Evolutionary conservation across 2,888 invertebrate genomes (phyloP).

Genomic region (Stictocephala bisonia): DNA sequence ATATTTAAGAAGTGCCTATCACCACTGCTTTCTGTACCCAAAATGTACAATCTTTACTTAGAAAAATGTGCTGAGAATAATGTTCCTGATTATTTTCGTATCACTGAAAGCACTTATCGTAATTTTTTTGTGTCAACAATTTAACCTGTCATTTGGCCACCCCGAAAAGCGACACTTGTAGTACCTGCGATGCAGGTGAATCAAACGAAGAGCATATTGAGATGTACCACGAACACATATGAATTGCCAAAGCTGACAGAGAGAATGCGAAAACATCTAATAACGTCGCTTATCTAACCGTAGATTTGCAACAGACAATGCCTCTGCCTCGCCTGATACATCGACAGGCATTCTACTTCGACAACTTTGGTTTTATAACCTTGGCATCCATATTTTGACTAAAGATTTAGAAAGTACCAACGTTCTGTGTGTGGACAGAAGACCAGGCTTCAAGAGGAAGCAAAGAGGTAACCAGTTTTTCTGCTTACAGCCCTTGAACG

Average conservation of each 20-base stretch:
- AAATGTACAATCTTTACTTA: constrained; percentile 24
- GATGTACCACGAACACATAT: constrained; percentile 39
- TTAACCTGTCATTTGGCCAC: constrained; percentile 49
- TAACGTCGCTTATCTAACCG: constrained; percentile 14
- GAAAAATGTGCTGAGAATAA: constrained; percentile 1
- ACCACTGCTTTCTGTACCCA: constrained; percentile 4
- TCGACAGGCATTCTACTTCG: constrained; percentile 52
- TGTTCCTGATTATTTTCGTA: neutral
- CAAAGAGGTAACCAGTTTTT: constrained; percentile 47
- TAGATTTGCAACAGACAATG: constrained; percentile 41
- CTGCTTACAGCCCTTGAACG: constrained; percentile 44
- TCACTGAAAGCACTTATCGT: neutral
- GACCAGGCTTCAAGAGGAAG: constrained; percentile 50
- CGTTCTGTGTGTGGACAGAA: constrained; percentile 55
- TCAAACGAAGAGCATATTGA: constrained; percentile 45
- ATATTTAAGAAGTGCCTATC: constrained; percentile 33
- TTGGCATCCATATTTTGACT: constrained; percentile 50
- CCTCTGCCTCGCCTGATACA: constrained; percentile 51
- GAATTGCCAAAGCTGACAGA: constrained; percentile 44
- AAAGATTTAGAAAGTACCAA: constrained; percentile 38
- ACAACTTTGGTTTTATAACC: constrained; percentile 50
- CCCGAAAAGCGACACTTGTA: constrained; percentile 56
- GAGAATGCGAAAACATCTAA: constrained; percentile 31
- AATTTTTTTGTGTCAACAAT: constrained; percentile 25
- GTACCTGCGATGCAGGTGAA: constrained; percentile 53